Conservation (phyloP, 2,113 vertebrate genomes). For the Okapia johnstoni region DNA sequence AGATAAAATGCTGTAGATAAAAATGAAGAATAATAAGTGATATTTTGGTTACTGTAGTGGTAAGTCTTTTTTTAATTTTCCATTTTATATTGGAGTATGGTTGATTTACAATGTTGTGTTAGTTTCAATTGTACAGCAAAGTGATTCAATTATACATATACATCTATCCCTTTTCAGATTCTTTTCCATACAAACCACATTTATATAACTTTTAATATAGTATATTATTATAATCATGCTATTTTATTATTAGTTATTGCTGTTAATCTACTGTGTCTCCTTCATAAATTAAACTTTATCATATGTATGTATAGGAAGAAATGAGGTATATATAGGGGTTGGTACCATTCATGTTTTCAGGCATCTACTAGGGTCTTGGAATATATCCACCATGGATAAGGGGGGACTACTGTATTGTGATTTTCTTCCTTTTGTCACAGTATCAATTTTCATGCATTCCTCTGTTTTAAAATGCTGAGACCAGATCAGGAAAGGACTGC, state of each 20-base stretch:
- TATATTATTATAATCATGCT: not conserved
- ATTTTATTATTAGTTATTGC: not conserved
- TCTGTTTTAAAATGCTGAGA: not conserved
- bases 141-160: not conserved
- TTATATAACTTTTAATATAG: not conserved
- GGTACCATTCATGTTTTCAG: not conserved
- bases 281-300: not conserved
- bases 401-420: not conserved
- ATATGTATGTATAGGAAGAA: not conserved
- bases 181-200: not conserved
- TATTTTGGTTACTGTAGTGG: not conserved
- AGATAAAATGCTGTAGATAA: not conserved
- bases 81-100: not conserved
- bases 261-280: not conserved
- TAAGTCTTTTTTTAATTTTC: not conserved
- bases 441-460: not conserved
- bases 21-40: not conserved
- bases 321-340: not conserved
- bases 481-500: not conserved
- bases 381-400: not conserved
- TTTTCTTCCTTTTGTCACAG: not conserved
- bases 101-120: not conserved
- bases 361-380: not conserved
- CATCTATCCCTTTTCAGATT: not conserved
- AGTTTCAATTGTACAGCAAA: not conserved